Evolutionary conservation across 2,797 vertebrate species (phyloP), one percentile per base, ranked within the genome.

Genomic region (Sebastes dallii): DNA sequence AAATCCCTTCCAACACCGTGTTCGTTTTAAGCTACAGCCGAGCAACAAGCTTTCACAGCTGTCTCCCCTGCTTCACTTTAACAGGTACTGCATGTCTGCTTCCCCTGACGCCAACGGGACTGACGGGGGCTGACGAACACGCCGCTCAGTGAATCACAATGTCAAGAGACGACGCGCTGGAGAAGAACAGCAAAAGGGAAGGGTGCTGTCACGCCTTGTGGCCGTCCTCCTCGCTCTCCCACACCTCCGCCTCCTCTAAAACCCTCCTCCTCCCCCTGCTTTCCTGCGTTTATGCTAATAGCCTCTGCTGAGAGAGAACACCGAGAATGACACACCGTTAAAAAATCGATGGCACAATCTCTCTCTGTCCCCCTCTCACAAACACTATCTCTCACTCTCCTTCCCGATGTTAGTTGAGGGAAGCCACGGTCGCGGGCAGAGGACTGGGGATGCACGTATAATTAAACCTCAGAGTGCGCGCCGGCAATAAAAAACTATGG

Each of bases 21-120:
- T 86, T 86, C 68, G 3, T 88, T 88, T 91, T 86, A 91, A 91
- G 89, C 88, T 84, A 87, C 88, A 91, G 91, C 83, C 60, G 66
- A 91, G 92, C 93, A 91, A 92, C 91, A 91, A 87, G 92, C 89
- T 89, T 94, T 90, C 90, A 92, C 93, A 92, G 93, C 92, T 95
- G 94, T 93, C 94, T 91, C 83, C 82, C 61, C 80, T 60, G 91
- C 87, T 94, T 91, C 85, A 81, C 89, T 93, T 91, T 91, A 93
- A 93, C 94, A 94, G 91, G 93, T 93, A 93, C 78, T 72, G 88
- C 79, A 39, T 85, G 87, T 88, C 89, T 87, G 81, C 85, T 78
- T 50, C 46, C 81, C 75, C 61, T 64, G 78, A 82, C 77, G 54
- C 82, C 85, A 64, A 71, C 77, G 64, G 87, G 86, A 90, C 82